Percentiles rank a stretch among this genome's conserved stretches.
These are phyloP conservation scores for Hemiscyllium ocellatum DNA, from an alignment of 2,113 vertebrate genomes.

Conservation along the genomic window DNA sequence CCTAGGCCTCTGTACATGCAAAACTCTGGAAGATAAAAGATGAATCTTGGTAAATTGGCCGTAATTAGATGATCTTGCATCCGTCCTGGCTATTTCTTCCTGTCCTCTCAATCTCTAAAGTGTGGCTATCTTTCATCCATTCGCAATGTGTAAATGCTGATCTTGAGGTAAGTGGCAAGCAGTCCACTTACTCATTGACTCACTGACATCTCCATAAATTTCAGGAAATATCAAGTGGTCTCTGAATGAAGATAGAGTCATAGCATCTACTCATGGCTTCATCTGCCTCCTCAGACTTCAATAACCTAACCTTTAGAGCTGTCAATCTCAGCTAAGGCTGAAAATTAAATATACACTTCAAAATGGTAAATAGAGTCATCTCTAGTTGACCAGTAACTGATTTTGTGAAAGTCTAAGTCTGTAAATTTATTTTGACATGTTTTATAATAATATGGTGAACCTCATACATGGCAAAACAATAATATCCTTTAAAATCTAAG, in stretches of 20 bases:
- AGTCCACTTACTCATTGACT: neutral
- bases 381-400: neutral
- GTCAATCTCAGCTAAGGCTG: neutral
- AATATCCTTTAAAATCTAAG: too few species aligned
- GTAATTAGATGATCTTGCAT: neutral
- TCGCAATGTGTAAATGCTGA: neutral
- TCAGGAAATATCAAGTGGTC: neutral
- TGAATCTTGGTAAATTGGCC: neutral
- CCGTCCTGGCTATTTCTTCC: neutral
- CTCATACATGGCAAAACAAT: neutral
- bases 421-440: neutral
- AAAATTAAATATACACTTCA: neutral
- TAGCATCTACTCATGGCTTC: too few species aligned
- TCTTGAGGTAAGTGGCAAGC: neutral
- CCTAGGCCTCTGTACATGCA: neutral
- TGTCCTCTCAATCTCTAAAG: neutral
- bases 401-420: neutral
- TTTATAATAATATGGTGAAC: neutral
- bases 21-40: neutral
- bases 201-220: neutral
- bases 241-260: neutral
- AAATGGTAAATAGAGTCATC: neutral
- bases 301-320: neutral
- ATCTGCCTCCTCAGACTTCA: too few species aligned
- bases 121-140: neutral